Conservation (phyloP, 2,888 invertebrate species). For the Hermaeophaga mercurialis region DNA sequence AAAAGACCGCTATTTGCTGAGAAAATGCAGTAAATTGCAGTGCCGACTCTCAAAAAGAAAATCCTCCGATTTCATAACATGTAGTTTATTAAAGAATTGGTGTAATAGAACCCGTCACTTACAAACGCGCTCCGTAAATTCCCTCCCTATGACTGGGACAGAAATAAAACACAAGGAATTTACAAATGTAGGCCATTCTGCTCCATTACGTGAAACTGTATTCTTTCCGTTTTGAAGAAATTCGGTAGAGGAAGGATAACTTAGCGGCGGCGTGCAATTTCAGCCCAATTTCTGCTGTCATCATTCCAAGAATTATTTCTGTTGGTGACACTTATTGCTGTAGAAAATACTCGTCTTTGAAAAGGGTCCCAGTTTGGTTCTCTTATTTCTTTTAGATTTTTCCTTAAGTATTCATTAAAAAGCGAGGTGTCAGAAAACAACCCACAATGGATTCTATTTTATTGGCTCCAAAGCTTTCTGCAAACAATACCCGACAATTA, state of each 20-base stretch:
- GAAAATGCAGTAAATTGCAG: no score
- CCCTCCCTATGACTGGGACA: not conserved
- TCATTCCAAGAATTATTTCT: constrained; percentile 13
- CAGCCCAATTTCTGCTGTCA: constrained; percentile 18
- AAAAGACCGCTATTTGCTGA: no score
- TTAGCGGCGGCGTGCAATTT: constrained; percentile 16
- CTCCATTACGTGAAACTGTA: constrained; percentile 13
- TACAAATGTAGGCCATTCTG: constrained; percentile 11
- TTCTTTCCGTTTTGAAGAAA: constrained; percentile 15
- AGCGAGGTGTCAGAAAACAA: no score
- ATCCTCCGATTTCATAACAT: no score
- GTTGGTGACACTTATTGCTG: constrained; percentile 22
- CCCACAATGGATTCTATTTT: no score
- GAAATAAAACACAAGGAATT: constrained; percentile 15
- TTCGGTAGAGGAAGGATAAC: constrained; percentile 1
- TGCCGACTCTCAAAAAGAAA: no score
- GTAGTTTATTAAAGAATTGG: no score
- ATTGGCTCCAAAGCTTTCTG: no score
- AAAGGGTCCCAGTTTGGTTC: not conserved
- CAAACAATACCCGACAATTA: no score
- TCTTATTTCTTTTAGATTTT: constrained; percentile 19
- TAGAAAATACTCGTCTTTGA: constrained; percentile 12
- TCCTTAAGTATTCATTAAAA: no score
- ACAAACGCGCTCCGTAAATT: constrained; percentile 7
- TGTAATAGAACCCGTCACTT: constrained; percentile 14